Percentiles rank a stretch among this genome's conserved stretches.
Conservation (phyloP, 2,113 vertebrate genomes). For the Grallaria varia region DNA sequence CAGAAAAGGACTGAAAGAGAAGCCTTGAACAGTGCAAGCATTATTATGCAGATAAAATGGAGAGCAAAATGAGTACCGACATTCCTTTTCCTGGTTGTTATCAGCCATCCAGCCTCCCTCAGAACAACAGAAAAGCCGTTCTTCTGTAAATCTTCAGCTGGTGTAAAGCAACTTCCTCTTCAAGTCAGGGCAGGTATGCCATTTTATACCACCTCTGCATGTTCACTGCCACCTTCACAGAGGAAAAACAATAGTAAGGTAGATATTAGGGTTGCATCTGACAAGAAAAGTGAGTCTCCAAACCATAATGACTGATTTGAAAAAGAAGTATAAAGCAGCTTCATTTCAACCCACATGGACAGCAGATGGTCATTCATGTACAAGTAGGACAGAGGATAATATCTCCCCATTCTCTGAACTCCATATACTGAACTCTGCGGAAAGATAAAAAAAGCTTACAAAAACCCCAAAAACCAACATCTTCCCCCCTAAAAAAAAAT, state of each 20-base stretch:
- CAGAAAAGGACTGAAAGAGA: slow-evolving; percentile 36
- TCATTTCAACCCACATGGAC: not conserved
- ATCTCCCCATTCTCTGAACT: not conserved
- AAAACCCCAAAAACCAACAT: accelerated
- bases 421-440: not conserved
- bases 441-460: not conserved
- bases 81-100: not conserved
- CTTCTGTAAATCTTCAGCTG: not conserved
- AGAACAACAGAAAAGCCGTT: not conserved
- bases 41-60: slow-evolving; percentile 30
- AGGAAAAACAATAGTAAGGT: not conserved
- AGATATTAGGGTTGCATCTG: not conserved
- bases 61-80: not conserved
- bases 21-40: not conserved
- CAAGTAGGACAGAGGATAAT: not conserved
- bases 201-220: not conserved
- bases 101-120: not conserved
- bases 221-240: not conserved
- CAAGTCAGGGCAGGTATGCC: not conserved
- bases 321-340: not conserved
- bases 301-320: not conserved
- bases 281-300: not conserved
- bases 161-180: not conserved
- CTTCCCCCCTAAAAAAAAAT: not conserved
- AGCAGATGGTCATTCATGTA: not conserved